A percentile compares a stretch with the other conserved stretches of the same genome.
These are phyloP conservation scores for Riptortus pedestris DNA, from an alignment of 1,140 invertebrate species.

Conservation along the genomic window DNA sequence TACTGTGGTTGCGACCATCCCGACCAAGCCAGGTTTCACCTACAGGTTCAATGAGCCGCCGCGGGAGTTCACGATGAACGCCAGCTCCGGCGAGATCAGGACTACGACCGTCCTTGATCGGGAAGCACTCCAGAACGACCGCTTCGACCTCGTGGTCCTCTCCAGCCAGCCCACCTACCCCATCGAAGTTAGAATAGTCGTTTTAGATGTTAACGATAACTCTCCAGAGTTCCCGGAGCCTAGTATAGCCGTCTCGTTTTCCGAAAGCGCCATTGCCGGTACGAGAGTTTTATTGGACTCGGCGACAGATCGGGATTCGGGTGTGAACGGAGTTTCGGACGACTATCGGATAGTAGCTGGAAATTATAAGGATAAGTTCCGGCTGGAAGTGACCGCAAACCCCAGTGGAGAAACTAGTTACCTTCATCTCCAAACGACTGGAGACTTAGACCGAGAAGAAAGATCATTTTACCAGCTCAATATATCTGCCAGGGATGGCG, in stretches of 20 bases:
- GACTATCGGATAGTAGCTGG: conserved; percentile 80
- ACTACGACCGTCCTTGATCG: conserved; percentile 72
- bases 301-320: conserved; percentile 73
- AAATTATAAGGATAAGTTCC: conserved; percentile 78
- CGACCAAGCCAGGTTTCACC: conserved; percentile 73
- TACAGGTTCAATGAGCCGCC: conserved; percentile 85
- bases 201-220: conserved; percentile 83
- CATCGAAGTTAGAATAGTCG: conserved; percentile 76
- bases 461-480: conserved; percentile 73
- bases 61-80: conserved; percentile 67
- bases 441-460: conserved; percentile 78
- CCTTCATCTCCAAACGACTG: conserved; percentile 79
- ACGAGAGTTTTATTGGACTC: conserved; percentile 77
- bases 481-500: conserved; percentile 79
- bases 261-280: conserved; percentile 78
- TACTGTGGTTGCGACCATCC: conserved; percentile 72
- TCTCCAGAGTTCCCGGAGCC: conserved; percentile 80
- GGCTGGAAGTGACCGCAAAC: conserved; percentile 73
- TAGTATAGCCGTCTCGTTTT: conserved; percentile 72
- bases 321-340: conserved; percentile 73
- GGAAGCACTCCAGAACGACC: conserved; percentile 60
- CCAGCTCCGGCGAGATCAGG: conserved; percentile 67
- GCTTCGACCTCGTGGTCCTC: conserved; percentile 78
- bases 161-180: conserved; percentile 88
- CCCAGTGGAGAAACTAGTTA: conserved; percentile 79